Percentiles rank a stretch among this genome's conserved stretches.
Conservation (phyloP, 1,140 invertebrate genomes). For the Uloborus diversus region DNA sequence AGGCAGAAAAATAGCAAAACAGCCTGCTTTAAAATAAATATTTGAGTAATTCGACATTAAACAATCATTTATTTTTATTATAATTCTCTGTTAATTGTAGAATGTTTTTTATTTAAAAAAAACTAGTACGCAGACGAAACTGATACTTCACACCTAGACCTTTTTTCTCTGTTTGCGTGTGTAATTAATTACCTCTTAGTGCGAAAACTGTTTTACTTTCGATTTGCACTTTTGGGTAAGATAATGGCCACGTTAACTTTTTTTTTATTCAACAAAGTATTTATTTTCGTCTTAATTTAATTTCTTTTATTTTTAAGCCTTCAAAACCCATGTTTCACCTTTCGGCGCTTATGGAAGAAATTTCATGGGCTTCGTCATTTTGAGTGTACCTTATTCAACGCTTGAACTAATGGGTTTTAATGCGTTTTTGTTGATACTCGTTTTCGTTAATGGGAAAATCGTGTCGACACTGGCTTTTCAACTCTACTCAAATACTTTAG, state of each 20-base stretch:
- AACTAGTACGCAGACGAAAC: too few relatives aligned
- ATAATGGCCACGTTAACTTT: conserved; percentile 29
- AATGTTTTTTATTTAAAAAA: too few relatives aligned
- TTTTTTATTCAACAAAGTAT: neutral
- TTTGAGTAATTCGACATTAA: too few relatives aligned
- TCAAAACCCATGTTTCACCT: neutral
- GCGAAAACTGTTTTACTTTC: too few relatives aligned
- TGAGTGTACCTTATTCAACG: conserved; percentile 42
- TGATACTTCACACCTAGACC: too few relatives aligned
- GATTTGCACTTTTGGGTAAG: conserved; percentile 13
- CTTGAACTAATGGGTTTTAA: conserved; percentile 53
- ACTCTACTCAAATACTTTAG: conserved; percentile 53
- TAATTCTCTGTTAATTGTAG: too few relatives aligned
- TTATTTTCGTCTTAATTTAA: conserved; percentile 6
- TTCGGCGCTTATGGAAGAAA: conserved; percentile 20
- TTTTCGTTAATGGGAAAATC: conserved; percentile 52
- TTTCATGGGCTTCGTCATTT: conserved; percentile 46
- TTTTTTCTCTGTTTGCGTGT: too few relatives aligned
- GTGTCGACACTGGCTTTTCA: conserved; percentile 50
- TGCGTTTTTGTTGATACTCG: conserved; percentile 55
- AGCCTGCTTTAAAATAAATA: too few relatives aligned
- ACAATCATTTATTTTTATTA: too few relatives aligned
- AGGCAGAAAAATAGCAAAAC: too few relatives aligned
- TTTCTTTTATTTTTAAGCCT: neutral
- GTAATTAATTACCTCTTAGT: too few relatives aligned